Evolutionary conservation across 2,888 invertebrate species (phyloP), one percentile per base, ranked within the genome.

Genomic region (Buathra laborator): DNA sequence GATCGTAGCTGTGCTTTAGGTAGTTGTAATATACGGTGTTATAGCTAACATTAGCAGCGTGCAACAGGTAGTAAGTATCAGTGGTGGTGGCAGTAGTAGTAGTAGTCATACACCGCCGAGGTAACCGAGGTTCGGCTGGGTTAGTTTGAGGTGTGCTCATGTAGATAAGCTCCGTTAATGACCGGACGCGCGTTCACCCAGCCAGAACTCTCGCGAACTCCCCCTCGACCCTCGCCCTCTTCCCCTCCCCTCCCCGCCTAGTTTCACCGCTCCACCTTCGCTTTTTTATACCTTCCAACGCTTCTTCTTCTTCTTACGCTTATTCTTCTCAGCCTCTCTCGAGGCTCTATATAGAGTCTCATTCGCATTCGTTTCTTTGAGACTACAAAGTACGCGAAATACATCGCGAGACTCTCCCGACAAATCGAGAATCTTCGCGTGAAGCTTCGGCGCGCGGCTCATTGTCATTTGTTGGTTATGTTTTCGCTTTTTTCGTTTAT

Each of bases 161-260:
- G 93, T 94, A 94, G 93, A 94, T 94, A 94, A 94, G 93, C 93
- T 94, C 93, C 92, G 94, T 94, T 94, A 94, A 94, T 94, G 94
- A 94, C 93, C 94, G 93, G 93, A 93, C 93, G 93, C 92, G 93
- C 92, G 94, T 90, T 93, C 94, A 94, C 93, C 93, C 93, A 94
- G 93, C 93, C 93, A 93, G 93, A 93, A 93, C 93, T 93, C 92
- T 92, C 85, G 92, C 93, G 90, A 93, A 93, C 92, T 91, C 91
- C 91, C 90, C 87, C 87, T 85, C 85, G 82, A 85, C 85, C 85
- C 85, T 85, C 85, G 82, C 85, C 81, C 84, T 81, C 84, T 81
- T 87, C 68, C 77, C 83, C 80, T 86, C 86, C 81, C 67, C 82
- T 87, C 68, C 75, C 83, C 80, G 86, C 86, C 81, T 70, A 80